These are phyloP conservation scores for Microplitis manilae DNA, from an alignment of 2,888 invertebrate genomes.

Conservation along the genomic window DNA sequence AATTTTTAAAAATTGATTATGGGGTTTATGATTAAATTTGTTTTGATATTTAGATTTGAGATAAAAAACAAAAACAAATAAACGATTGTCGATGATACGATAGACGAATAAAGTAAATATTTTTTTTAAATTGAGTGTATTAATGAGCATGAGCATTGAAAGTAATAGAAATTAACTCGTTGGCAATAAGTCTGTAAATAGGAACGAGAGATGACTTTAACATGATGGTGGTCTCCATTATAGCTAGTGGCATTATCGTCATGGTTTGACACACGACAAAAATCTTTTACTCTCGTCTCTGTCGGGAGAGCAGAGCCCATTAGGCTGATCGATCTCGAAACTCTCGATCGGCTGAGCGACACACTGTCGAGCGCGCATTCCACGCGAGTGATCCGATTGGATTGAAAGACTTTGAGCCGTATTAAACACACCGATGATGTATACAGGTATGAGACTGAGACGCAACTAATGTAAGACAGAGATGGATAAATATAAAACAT, in stretches of 20 bases:
- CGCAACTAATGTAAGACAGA: conserved; percentile 8
- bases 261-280: conserved; percentile 17
- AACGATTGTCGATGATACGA: not conserved
- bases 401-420: conserved; percentile 22
- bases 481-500: not conserved
- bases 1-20: not conserved
- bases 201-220: not conserved
- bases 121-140: not conserved
- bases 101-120: not conserved
- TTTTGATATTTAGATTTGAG: not conserved
- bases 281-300: conserved; percentile 15
- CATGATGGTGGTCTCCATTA: conserved; percentile 21
- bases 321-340: conserved; percentile 39
- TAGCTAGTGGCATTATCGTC: conserved; percentile 27
- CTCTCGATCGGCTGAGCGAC: conserved; percentile 36
- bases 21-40: not conserved
- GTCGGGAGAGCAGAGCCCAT: conserved; percentile 20
- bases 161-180: conserved; percentile 12
- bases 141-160: not conserved
- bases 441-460: conserved; percentile 3
- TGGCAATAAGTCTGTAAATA: conserved; percentile 5
- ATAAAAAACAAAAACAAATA: not conserved
- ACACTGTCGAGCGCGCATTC: conserved; percentile 25
- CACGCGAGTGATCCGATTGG: conserved; percentile 18
- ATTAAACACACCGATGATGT: not conserved